phyloP scores from a whole-genome alignment of 1,140 invertebrate species.

The Drosophila nigromelanica region DNA sequence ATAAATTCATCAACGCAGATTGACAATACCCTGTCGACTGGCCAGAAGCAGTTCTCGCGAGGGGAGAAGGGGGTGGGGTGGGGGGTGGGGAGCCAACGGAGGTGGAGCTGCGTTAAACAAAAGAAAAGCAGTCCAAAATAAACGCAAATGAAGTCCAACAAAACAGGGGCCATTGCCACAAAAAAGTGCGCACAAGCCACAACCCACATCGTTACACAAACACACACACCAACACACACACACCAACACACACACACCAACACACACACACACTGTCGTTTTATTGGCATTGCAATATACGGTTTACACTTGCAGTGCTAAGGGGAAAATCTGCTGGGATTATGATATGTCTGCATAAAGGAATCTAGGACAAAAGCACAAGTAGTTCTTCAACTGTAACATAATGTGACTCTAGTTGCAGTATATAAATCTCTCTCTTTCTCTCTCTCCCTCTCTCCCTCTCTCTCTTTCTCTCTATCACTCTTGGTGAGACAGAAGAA shows the following conservation, averaged over 20 bases:
- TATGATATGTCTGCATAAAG: neutral
- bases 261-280: neutral
- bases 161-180: constrained; percentile 46
- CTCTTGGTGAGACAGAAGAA: too few species aligned
- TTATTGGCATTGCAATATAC: constrained; percentile 20
- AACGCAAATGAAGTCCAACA: constrained; percentile 48
- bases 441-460: neutral
- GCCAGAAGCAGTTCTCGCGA: neutral
- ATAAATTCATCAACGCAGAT: constrained; percentile 68
- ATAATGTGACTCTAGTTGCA: neutral
- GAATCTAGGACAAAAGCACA: neutral
- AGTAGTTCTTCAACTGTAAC: neutral
- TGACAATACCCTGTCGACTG: constrained; percentile 57
- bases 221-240: neutral
- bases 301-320: constrained; percentile 8
- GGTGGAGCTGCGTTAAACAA: constrained; percentile 39
- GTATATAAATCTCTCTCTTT: neutral
- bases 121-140: constrained; percentile 56
- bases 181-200: constrained; percentile 6
- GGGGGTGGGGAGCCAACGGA: neutral
- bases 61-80: neutral
- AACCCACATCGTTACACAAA: neutral
- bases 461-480: neutral
- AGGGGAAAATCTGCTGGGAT: neutral
- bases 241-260: neutral